These are phyloP conservation scores for Sylvia borin DNA, from an alignment of 2,797 vertebrate species.

Conservation along the genomic window DNA sequence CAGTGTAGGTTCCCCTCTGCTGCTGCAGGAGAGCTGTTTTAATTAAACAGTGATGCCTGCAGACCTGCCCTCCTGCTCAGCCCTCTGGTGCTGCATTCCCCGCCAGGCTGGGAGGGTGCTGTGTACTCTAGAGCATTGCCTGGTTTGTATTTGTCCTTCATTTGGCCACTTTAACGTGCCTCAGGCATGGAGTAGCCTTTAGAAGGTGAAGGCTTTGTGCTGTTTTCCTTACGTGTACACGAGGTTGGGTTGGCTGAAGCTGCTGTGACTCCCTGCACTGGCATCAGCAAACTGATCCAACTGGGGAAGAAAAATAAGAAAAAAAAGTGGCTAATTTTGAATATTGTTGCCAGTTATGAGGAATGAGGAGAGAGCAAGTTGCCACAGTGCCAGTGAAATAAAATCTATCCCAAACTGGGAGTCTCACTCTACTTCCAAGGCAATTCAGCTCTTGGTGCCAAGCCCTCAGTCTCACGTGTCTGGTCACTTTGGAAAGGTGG, in stretches of 20 bases:
- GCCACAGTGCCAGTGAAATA: neutral
- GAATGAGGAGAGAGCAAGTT: neutral
- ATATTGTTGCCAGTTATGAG: neutral
- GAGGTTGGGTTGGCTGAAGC: neutral
- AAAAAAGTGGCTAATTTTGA: neutral
- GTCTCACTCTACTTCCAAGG: neutral
- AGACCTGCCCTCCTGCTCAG: neutral
- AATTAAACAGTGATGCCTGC: neutral
- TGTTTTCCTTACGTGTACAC: neutral
- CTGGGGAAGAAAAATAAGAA: neutral
- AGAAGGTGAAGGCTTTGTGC: fast-evolving
- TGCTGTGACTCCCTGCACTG: neutral
- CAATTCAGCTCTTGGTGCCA: neutral
- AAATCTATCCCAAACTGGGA: neutral
- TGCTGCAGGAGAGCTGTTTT: neutral
- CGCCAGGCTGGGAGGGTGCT: neutral
- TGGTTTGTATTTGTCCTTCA: neutral
- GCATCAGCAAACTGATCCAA: neutral
- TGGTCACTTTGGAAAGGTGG: neutral
- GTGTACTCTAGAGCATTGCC: neutral
- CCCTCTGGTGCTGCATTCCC: neutral
- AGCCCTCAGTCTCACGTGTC: neutral
- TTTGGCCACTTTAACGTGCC: neutral
- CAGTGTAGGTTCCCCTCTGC: neutral
- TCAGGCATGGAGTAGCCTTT: neutral